Base-by-base conservation (phyloP, 2,888 invertebrate genomes). In the Vanessa cardui region DNA sequence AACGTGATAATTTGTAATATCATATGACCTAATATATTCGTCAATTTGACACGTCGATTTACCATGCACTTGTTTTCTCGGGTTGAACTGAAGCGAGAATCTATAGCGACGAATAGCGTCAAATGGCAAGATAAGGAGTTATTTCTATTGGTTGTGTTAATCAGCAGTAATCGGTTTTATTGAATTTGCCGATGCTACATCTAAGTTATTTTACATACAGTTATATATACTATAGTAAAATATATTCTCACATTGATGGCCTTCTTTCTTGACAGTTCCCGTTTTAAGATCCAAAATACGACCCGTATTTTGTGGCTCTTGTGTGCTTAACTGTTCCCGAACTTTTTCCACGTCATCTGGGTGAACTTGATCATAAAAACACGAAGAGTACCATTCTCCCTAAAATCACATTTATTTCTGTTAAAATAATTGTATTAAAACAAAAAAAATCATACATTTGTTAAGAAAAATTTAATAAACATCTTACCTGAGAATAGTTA, bases 231-330 rank as follows among this genome's bases (percentile, higher is more conserved):
- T n/a, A n/a, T 21, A 21, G 5, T 31, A 16, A 7, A 54, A 54
- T 16, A 54, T 54, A 9, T 18, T 18, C 96, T 96, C 92, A 98
- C 98, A 98, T 92, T 99, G 99, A 90, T 99, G 98, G 0, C 99
- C 99, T 89, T 99, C 99, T 86, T 99, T 99, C 87, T 99, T 99
- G 15, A 99, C 99, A 7, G 99, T 99, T 68, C 99, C 99, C 64
- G 99, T 99, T 93, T 99, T 99, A 64, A 99, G 94, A 89, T 99
- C 99, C 73, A 99, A 93, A 76, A 99, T 98, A 68, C 99, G 95
- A 8, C 99, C 99, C 1, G 97, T 96, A 84, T 98, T 98, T 84
- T 98, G 98, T 26, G 98, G 98, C 86, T 99, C 99, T 83, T 98
- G 98, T 0, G 99, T 99, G 72, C 98, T 98, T 67, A 99, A 93